A percentile compares a stretch with the other conserved stretches of the same genome.
Evolutionary conservation across 2,113 vertebrate genomes (phyloP).

Genomic region (Anoura caudifer): DNA sequence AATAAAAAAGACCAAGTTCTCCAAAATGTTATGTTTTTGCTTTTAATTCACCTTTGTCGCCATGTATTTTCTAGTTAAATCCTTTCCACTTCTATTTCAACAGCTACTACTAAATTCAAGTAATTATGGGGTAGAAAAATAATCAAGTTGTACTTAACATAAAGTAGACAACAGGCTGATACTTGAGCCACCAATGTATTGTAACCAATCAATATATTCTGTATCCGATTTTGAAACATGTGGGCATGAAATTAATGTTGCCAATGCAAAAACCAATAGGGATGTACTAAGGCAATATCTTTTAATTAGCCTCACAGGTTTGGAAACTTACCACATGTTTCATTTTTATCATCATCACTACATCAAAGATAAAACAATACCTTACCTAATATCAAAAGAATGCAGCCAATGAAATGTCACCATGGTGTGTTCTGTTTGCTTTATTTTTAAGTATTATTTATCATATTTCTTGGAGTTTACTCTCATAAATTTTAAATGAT

Average conservation of each 20-base stretch:
- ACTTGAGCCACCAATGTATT: not conserved
- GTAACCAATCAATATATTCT: not conserved
- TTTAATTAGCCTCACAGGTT: not conserved
- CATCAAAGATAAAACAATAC: constrained; percentile 7
- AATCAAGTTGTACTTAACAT: not conserved
- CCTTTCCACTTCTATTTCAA: not conserved
- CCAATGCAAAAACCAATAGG: not conserved
- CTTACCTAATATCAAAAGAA: not conserved
- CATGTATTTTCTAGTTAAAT: not conserved
- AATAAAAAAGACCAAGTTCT: not conserved
- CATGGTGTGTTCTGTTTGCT: not conserved
- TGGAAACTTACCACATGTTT: not conserved
- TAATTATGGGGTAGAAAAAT: not conserved
- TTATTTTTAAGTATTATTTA: not conserved
- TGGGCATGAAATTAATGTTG: not conserved
- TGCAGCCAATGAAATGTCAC: not conserved
- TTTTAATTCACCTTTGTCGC: not conserved
- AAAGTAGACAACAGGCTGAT: not conserved
- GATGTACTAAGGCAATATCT: not conserved
- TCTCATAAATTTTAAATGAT: constrained; percentile 2
- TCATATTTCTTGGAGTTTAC: not conserved
- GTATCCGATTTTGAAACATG: not conserved
- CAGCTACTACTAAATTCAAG: not conserved
- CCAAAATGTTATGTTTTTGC: not conserved
- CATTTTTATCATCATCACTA: not conserved